These are phyloP conservation scores for Podarcis lilfordi DNA, from an alignment of 2,797 vertebrate genomes.

Conservation along the genomic window DNA sequence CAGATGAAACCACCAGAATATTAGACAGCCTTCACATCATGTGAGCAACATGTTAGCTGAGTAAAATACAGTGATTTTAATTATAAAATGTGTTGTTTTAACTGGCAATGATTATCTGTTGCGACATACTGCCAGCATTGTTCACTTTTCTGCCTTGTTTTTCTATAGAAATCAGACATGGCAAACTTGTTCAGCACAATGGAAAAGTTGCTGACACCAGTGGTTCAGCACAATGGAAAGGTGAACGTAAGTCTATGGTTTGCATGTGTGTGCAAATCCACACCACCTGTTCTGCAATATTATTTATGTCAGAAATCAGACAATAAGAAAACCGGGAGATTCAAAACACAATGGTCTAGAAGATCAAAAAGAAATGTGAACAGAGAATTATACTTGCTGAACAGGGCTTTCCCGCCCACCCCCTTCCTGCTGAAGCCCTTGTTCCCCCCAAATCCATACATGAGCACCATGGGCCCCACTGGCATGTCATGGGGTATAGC, in stretches of 20 bases:
- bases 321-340: background rate
- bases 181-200: background rate
- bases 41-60: constrained; percentile 6
- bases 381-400: background rate
- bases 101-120: background rate
- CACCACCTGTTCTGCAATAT: background rate
- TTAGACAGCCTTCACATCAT: background rate
- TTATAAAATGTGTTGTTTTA: background rate
- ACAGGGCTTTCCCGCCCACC: background rate
- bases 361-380: background rate
- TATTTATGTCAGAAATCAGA: background rate
- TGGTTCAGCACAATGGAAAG: background rate
- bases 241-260: background rate
- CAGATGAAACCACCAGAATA: background rate
- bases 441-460: background rate
- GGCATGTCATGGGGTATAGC: background rate
- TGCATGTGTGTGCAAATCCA: background rate
- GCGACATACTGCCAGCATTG: background rate
- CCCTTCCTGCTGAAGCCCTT: background rate
- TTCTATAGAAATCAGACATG: background rate
- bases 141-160: background rate
- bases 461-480: background rate
- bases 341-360: background rate
- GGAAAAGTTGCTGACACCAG: background rate
- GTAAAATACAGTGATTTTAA: background rate